Conservation (phyloP, 1,140 invertebrate genomes). For the Ephestia elutella region DNA sequence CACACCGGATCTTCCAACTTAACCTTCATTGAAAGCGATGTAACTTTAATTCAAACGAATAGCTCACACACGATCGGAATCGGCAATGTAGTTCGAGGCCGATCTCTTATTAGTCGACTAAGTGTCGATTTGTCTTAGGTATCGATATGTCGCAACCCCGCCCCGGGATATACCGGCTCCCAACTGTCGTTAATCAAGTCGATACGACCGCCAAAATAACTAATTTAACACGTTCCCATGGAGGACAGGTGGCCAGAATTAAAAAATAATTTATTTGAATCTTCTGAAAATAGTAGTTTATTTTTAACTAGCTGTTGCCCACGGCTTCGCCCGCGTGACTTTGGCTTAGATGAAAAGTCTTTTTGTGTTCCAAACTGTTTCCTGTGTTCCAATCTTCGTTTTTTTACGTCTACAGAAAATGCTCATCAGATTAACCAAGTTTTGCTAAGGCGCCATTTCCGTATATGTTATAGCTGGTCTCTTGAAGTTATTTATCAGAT, state of each 20-base stretch:
- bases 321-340: no score
- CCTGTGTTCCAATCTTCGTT: no score
- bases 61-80: constrained; percentile 39
- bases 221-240: background rate
- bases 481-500: no score
- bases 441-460: no score
- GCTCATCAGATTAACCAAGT: no score
- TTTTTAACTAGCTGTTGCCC: no score
- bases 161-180: constrained; percentile 19
- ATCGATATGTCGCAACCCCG: constrained; percentile 25
- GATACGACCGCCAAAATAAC: constrained; percentile 6
- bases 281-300: background rate
- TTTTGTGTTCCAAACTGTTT: no score
- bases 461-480: no score
- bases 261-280: background rate
- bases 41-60: constrained; percentile 23
- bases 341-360: no score
- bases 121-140: constrained; percentile 44
- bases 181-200: constrained; percentile 22
- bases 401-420: no score
- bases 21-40: background rate
- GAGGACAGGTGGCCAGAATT: no score
- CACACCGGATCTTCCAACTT: constrained; percentile 3
- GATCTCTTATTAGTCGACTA: constrained; percentile 32
- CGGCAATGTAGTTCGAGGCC: constrained; percentile 46